Evolutionary conservation across 1,140 invertebrate species (phyloP), one percentile per base, ranked within the genome.

Genomic region (Daktulosphaira vitifoliae): DNA sequence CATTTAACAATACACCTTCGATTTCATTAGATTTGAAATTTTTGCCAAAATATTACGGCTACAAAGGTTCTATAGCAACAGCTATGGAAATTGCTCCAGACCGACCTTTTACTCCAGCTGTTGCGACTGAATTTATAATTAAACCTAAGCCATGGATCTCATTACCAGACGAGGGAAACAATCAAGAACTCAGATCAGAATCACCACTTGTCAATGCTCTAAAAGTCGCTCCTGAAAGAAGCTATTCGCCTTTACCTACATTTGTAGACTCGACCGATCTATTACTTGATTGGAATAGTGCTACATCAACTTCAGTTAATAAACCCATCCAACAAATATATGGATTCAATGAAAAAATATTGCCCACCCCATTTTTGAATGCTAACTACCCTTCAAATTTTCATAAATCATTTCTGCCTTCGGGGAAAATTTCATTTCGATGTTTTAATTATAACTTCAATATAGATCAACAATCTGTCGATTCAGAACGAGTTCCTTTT

Each of bases 171-270:
- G 65, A 70, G 29, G 29, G 5, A 11, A 11, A 33, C 29, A 5
- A 11, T 6, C 29, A 33, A 11, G 29, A 44, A 64, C 16, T 38
- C 16, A 62, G 66, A 51, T 9, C 54, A 3, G 66, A 48, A 52
- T 72, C 71, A 65, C 84, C 84, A 13, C 81, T 88, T 70, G 78
- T 85, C 7, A 78, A 79, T 46, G 85, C 86, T 11, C 71, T 88
- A 22, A 84, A 79, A 33, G 84, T 81, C 46, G 85, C 84, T 1
- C 82, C 85, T 1, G 80, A 85, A 53, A 76, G 82, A 54, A 77
- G 81, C 2, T 83, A 81, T 66, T 82, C 82, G 11, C 71, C 71
- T 37, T 25, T 68, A 1, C 68, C 68, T 13, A 66, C 56, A 37
- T 52, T 65, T 22, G 20, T 50, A 9, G 64, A 68, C 20, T 37